Base-by-base conservation (phyloP, 2,888 invertebrate species). In the Gortyna flavago region DNA sequence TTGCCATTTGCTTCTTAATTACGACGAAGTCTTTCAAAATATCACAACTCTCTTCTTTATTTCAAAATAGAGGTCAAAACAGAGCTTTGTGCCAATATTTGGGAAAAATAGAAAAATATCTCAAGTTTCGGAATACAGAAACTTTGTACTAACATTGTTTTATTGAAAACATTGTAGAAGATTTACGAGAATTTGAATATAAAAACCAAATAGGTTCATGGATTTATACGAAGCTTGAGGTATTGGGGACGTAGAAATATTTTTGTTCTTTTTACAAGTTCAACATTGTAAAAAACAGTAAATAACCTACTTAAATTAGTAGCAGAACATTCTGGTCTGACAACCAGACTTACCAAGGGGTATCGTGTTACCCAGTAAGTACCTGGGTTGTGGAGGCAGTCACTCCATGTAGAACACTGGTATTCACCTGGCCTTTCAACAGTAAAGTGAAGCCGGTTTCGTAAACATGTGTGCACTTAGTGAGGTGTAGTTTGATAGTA, bases 171-270 rank as follows among this genome's bases (percentile, higher is more conserved):
- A 72, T 72, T 62, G 67, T 64, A 21, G 13, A 61, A 61, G 1
- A 41, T 64, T 41, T 41, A n/a, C 8, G n/a, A 72, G 54, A 78
- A 64, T 64, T 48, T 64, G 38, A 64, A 79, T 72, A 68, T 64
- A n/a, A n/a, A n/a, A 79, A 59, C 51, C 25, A 72, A 79, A 79
- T 72, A 59, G 7, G 9, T 29, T 79, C 68, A 51, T 68, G 64
- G 72, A 68, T 69, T 25, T 29, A 72, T 38, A 68, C 38, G 16
- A 32, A 44, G 6, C 16, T 77, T 61, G 29, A 57, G n/a, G 8
- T 72, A 16, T 57, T 68, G 25, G 48, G 16, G 38, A 68, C 2
- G 25, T 6, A 13, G 38, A 64, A 32, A 72, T 68, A 32, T 54
- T 25, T 71, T 32, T 18, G 35, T 57, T 38, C 0, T 16, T 57